A percentile compares a stretch with the other conserved stretches of the same genome.
Conservation (phyloP, 2,797 vertebrate genomes). For the Acanthornis magna region DNA sequence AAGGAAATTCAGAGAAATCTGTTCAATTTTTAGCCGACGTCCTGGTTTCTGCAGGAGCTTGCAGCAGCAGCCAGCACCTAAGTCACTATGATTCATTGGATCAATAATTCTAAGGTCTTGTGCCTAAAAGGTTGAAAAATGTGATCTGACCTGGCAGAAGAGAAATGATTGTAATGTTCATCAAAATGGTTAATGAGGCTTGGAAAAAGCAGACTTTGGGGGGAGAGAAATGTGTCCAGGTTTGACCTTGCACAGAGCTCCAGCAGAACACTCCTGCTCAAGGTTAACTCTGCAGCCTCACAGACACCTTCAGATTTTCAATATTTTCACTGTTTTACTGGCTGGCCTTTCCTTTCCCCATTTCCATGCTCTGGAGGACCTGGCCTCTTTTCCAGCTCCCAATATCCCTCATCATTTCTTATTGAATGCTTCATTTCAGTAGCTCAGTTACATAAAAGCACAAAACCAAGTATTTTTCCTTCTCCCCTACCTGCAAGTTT, state of each 20-base stretch:
- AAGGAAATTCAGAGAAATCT: not conserved
- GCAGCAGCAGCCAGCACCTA: constrained; percentile 25
- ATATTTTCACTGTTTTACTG: not conserved
- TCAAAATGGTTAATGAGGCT: constrained; percentile 63
- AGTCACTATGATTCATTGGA: constrained; percentile 67
- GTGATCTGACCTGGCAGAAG: constrained; percentile 51
- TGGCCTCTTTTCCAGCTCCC: not conserved
- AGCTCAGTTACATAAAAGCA: not conserved
- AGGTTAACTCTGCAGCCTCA: not conserved
- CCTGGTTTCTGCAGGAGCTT: not conserved
- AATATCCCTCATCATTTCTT: not conserved
- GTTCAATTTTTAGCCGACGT: not conserved
- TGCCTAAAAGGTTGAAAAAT: constrained; percentile 66
- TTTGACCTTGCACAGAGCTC: constrained; percentile 8
- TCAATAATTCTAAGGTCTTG: constrained; percentile 67
- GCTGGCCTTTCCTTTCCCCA: not conserved
- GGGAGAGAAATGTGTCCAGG: not conserved
- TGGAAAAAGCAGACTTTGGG: constrained; percentile 6
- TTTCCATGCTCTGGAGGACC: not conserved
- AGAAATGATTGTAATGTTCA: constrained; percentile 64
- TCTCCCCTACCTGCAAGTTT: not conserved
- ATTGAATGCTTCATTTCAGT: not conserved
- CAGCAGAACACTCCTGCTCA: not conserved
- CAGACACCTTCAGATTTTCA: not conserved
- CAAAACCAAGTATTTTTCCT: not conserved